Conservation (phyloP, 2,888 invertebrate species). For the Nudaria mundana region DNA sequence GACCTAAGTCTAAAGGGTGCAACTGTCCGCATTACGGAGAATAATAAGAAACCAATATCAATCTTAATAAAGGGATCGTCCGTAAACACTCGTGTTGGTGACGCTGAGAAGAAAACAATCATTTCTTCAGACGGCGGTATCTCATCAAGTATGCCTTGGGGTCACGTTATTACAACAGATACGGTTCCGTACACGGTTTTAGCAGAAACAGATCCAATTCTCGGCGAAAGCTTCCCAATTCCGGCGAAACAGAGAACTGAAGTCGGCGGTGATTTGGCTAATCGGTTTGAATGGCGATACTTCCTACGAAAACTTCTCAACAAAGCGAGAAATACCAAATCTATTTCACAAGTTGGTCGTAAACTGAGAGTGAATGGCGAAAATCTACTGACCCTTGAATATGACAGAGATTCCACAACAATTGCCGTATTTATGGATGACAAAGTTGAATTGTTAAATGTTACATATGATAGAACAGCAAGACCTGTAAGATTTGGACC, state of each 20-base stretch:
- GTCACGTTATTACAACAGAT: slow-evolving; percentile 93
- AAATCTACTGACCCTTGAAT: slow-evolving; percentile 93
- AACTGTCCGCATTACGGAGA: slow-evolving; percentile 91
- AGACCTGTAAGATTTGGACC: slow-evolving; percentile 93
- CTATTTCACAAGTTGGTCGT: slow-evolving; percentile 91
- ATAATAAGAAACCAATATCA: slow-evolving; percentile 90
- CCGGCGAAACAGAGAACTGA: slow-evolving; percentile 95
- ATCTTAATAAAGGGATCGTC: slow-evolving; percentile 94
- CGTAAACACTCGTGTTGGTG: slow-evolving; percentile 90
- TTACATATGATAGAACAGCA: slow-evolving; percentile 92
- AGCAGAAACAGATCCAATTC: slow-evolving; percentile 91
- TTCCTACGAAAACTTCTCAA: slow-evolving; percentile 89
- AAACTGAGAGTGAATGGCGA: slow-evolving; percentile 95
- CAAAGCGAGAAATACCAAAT: slow-evolving; percentile 83
- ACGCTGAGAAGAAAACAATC: slow-evolving; percentile 90
- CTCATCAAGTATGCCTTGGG: slow-evolving; percentile 90
- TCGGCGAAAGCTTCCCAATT: slow-evolving; percentile 95
- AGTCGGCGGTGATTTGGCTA: slow-evolving; percentile 94
- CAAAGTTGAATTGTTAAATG: slow-evolving; percentile 90
- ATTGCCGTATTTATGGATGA: slow-evolving; percentile 94
- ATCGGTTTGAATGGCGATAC: slow-evolving; percentile 97
- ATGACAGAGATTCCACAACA: slow-evolving; percentile 92
- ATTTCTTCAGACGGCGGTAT: slow-evolving; percentile 92
- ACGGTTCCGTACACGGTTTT: slow-evolving; percentile 94
- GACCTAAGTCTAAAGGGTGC: slow-evolving; percentile 96